Evolutionary conservation across 2,797 vertebrate genomes (phyloP).

Genomic region (Huso huso): DNA sequence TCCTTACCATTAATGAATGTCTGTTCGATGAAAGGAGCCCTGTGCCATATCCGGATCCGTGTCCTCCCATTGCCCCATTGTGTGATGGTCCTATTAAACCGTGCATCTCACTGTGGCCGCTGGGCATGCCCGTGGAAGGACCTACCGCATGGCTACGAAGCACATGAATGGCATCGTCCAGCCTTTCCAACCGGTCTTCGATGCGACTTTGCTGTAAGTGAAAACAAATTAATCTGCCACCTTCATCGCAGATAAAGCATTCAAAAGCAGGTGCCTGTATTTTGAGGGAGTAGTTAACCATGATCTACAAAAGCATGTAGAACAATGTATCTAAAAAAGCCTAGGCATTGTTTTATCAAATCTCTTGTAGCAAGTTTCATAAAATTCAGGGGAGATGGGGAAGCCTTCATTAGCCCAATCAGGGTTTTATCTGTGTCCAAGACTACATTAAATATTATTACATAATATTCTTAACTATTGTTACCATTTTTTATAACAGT

Average conservation of each 20-base stretch:
- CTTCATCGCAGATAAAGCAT: constrained; percentile 17
- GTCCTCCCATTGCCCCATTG: constrained; percentile 80
- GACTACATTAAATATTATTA: too few species aligned
- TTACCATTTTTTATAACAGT: too few species aligned
- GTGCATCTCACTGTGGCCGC: constrained; percentile 78
- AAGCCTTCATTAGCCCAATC: too few species aligned
- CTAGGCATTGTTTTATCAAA: too few species aligned
- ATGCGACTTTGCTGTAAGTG: constrained; percentile 82
- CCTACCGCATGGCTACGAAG: constrained; percentile 89
- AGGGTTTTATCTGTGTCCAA: too few species aligned
- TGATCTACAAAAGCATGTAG: too few species aligned
- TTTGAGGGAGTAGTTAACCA: constrained; percentile 12
- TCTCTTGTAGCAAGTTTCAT: too few species aligned
- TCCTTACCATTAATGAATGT: constrained; percentile 89
- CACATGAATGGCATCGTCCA: constrained; percentile 92
- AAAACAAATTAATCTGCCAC: constrained; percentile 11
- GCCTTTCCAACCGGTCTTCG: constrained; percentile 87
- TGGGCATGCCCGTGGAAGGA: constrained; percentile 69
- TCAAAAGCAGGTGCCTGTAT: neutral
- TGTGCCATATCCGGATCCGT: constrained; percentile 75
- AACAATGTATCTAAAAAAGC: too few species aligned
- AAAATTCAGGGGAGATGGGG: too few species aligned
- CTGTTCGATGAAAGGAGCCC: constrained; percentile 82
- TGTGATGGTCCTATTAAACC: constrained; percentile 73
- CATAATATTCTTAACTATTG: too few species aligned